Evolutionary conservation across 2,113 vertebrate species (phyloP).

Genomic region (Anas platyrhynchos): DNA sequence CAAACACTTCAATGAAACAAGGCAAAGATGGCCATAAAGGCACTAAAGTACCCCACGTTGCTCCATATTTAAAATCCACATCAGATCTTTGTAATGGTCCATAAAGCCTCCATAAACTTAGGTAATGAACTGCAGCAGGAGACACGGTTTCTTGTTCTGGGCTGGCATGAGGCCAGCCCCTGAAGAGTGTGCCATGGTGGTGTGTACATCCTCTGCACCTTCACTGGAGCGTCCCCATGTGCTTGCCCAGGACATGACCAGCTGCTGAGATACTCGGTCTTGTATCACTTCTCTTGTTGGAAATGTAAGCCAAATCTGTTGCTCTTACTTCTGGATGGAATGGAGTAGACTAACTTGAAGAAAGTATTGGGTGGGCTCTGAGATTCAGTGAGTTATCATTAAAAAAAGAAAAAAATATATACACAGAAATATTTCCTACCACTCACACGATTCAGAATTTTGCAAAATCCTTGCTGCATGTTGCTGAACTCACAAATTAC

Average conservation of each 20-base stretch:
- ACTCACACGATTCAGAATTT: background rate
- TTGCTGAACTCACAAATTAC: background rate
- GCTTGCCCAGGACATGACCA: background rate
- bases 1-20: background rate
- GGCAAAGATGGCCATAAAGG: background rate
- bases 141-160: background rate
- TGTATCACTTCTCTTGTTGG: background rate
- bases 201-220: too few species aligned
- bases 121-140: conserved; percentile 23
- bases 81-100: background rate
- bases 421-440: background rate
- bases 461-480: background rate
- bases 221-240: background rate
- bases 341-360: background rate
- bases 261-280: background rate
- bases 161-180: background rate
- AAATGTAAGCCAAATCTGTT: background rate
- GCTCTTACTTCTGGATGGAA: background rate
- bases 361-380: background rate
- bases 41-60: background rate
- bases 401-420: background rate
- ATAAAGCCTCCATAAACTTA: conserved; percentile 37
- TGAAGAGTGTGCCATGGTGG: background rate
- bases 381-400: background rate
- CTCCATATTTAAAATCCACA: conserved; percentile 1